A percentile compares a stretch with the other conserved stretches of the same genome.
Evolutionary conservation across 2,797 vertebrate species (phyloP).

Genomic region (Chanos chanos): DNA sequence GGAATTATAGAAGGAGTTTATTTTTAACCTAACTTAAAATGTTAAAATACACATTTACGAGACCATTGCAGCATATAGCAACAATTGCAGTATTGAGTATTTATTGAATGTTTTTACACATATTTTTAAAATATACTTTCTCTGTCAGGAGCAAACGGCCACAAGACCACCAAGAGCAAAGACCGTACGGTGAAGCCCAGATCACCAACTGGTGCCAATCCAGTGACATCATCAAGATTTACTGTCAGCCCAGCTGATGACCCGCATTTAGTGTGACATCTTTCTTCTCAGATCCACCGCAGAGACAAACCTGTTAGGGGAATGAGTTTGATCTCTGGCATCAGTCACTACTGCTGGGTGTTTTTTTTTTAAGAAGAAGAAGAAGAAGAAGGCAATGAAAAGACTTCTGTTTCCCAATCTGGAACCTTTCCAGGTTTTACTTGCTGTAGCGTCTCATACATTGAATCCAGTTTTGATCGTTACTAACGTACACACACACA

Average conservation of each 20-base stretch:
- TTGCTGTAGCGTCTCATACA: conserved; percentile 69
- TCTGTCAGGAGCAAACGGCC: conserved; percentile 71
- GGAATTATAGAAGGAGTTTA: conserved; percentile 45
- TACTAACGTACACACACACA: too few relatives aligned
- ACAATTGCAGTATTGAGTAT: not conserved
- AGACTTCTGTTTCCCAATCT: conserved; percentile 68
- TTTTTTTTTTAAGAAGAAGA: conserved; percentile 75
- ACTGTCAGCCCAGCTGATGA: conserved; percentile 90
- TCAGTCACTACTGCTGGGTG: conserved; percentile 54
- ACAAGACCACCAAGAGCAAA: conserved; percentile 82
- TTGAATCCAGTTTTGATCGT: too few relatives aligned
- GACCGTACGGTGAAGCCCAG: conserved; percentile 77
- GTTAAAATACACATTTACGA: too few relatives aligned
- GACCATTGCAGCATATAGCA: conserved; percentile 10
- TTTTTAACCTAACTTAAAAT: too few relatives aligned
- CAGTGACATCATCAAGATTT: conserved; percentile 84
- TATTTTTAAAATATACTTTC: conserved; percentile 7
- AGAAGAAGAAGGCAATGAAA: too few relatives aligned
- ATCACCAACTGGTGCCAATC: conserved; percentile 60
- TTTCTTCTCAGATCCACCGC: not conserved
- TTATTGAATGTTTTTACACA: not conserved
- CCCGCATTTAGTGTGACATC: conserved; percentile 73
- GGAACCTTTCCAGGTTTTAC: conserved; percentile 74
- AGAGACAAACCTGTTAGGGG: conserved; percentile 27
- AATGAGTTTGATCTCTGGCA: conserved; percentile 33